phyloP scores from a whole-genome alignment of 2,113 vertebrate species.

The zebrafish (Danio rerio) region GRCz12tu NC_133193.1:13475001-13475500 shows the following conservation, averaged over 20 bases:
- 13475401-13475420: slow-evolving; percentile 36
- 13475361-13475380: slow-evolving; percentile 49
- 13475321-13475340: slow-evolving; percentile 34
- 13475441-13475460: slow-evolving; percentile 26
- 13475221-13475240: slow-evolving; percentile 17
- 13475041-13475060: neutral
- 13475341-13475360: slow-evolving; percentile 37
- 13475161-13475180: slow-evolving; percentile 25
- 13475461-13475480: neutral
- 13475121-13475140: slow-evolving; percentile 31
- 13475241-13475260: slow-evolving; percentile 13
- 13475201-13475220: slow-evolving; percentile 32
- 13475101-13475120: slow-evolving; percentile 45
- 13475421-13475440: neutral
- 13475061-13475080: neutral
- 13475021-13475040: slow-evolving; percentile 2
- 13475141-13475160: slow-evolving; percentile 40
- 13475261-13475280: slow-evolving; percentile 21
- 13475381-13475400: slow-evolving; percentile 26
- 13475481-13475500: neutral
- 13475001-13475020: neutral
- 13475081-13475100: slow-evolving; percentile 24
- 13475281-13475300: neutral
- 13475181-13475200: slow-evolving; percentile 7
- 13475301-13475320: slow-evolving; percentile 9